Percentiles rank a stretch among this genome's conserved stretches.
Conservation (phyloP, 1,140 invertebrate genomes). For the Trachymyrmex septentrionalis region DNA sequence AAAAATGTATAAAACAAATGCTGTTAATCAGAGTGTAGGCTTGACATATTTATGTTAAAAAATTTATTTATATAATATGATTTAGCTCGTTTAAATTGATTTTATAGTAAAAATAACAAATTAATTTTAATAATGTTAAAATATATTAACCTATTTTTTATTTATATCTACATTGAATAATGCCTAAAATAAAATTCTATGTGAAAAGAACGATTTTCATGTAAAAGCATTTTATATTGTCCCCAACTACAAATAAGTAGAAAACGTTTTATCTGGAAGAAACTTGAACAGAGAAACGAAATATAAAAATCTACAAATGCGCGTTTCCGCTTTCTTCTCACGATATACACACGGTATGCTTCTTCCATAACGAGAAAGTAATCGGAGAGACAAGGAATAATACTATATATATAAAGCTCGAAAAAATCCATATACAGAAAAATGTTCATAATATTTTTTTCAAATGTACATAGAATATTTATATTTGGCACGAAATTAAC, state of each 20-base stretch:
- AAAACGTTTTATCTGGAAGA: constrained; percentile 23
- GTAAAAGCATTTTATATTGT: constrained; percentile 6
- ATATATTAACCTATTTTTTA: background rate
- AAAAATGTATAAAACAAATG: background rate
- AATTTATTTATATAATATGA: too few species aligned
- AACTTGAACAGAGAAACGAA: constrained; percentile 48
- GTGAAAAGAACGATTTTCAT: background rate
- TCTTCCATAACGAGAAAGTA: constrained; percentile 52
- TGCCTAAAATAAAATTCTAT: background rate
- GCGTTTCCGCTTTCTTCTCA: constrained; percentile 17
- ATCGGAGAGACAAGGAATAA: constrained; percentile 16
- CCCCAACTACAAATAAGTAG: background rate
- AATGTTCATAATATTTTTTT: too few species aligned
- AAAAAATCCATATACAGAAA: too few species aligned
- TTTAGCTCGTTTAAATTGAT: background rate
- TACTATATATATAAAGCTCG: background rate
- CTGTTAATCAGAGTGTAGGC: background rate
- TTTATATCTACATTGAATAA: background rate
- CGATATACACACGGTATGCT: constrained; percentile 10
- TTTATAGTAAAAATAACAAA: background rate
- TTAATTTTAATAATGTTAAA: constrained; percentile 9
- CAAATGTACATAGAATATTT: too few species aligned
- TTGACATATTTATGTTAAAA: background rate
- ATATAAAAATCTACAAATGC: constrained; percentile 51
- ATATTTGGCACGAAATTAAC: too few species aligned